Evolutionary conservation across 92 coral and sea anemone genomes (phyloP), one percentile per base, ranked within the genome.

Genomic region (Actinostola sp.): DNA sequence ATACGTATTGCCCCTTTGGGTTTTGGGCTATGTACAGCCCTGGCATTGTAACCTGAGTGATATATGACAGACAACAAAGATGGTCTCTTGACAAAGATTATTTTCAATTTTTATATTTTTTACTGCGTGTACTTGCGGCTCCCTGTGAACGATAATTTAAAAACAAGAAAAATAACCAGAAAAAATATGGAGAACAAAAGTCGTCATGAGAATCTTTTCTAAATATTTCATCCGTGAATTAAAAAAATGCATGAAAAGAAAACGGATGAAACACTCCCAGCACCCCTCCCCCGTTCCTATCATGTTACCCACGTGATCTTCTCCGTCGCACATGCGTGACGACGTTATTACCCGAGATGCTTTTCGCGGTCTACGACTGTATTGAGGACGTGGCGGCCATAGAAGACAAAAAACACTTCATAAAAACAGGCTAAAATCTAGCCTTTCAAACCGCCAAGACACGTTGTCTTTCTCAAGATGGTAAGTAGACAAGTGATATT

Each of bases 361-460:
- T 63, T 56, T 63, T 71, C 32, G 72, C 75, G 53, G 80, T 82
- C 85, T 57, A 83, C 92, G 97, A 80, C 58, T 90, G 84, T 87
- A 74, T 75, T 90, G 97, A 68, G 97, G 97, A 90, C 97, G 97
- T 90, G 97, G 97, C 97, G 97, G 62, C 71, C 57, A 78, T 75
- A 72, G 69, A 80, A 50, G 76, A 71, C 73, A 63, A 71, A 68
- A 85, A 80, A 66, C 66, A 73, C 79, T 72, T 51, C 68, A 76
- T 59, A 66, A 38, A 60, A 75, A 81, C 73, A 79, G 97, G 97
- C 97, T 89, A 83, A 86, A 63, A 49, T n/a, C 70, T 86, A 90
- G 92, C 89, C 84, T 85, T 66, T 52, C 39, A 71, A 74, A 39
- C 30, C 63, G 70, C 59, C 43, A 66, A 76, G 41, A 54, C 76